Percentiles rank a stretch among this genome's conserved stretches.
Conservation (phyloP, 2,113 vertebrate genomes). For the Pomatorhinus ruficollis region DNA sequence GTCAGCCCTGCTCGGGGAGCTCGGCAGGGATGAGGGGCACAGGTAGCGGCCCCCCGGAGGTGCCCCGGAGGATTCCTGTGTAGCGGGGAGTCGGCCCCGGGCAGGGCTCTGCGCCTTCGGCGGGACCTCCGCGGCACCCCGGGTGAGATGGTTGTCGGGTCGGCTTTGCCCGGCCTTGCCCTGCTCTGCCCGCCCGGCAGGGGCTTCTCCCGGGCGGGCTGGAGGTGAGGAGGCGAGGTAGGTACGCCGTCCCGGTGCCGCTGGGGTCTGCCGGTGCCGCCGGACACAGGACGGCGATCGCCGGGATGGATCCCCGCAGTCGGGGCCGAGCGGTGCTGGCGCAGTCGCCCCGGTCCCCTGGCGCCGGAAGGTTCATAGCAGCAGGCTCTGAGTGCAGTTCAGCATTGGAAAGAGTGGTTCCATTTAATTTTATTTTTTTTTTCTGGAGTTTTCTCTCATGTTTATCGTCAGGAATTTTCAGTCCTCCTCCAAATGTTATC, state of each 20-base stretch:
- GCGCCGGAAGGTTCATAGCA: neutral
- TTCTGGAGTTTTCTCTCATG: neutral
- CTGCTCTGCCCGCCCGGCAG: neutral
- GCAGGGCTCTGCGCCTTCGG: neutral
- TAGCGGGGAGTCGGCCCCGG: no score
- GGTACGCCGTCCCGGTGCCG: neutral
- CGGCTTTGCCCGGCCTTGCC: neutral
- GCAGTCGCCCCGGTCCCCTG: neutral
- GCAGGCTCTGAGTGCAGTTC: neutral
- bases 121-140: neutral
- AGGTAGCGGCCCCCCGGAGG: neutral
- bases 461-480: neutral
- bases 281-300: neutral
- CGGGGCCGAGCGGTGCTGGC: neutral
- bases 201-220: neutral
- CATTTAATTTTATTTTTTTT: neutral
- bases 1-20: neutral
- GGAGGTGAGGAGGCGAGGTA: neutral
- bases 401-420: neutral
- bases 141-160: no score
- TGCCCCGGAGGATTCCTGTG: neutral
- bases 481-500: neutral
- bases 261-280: neutral
- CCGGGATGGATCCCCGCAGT: neutral
- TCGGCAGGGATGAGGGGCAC: neutral